phyloP scores from a whole-genome alignment of 2,888 invertebrate genomes.

The Calameuta pallipes region DNA sequence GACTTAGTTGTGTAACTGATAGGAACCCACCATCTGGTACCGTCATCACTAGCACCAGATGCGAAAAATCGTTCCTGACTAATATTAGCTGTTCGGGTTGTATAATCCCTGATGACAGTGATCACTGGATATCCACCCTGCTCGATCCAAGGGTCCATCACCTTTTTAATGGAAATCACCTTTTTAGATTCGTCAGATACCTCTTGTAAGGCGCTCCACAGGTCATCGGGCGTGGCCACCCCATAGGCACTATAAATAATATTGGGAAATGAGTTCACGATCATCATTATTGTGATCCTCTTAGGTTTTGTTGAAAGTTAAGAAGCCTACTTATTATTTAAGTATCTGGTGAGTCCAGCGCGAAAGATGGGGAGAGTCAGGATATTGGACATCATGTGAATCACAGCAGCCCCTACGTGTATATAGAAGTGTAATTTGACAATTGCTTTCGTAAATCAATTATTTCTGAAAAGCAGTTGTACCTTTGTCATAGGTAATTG shows the following conservation, averaged over 20 bases:
- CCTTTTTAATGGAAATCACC: conserved; percentile 33
- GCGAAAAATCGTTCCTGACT: conserved; percentile 62
- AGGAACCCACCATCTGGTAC: conserved; percentile 49
- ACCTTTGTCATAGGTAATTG: conserved; percentile 75
- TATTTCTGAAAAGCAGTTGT: conserved; percentile 17
- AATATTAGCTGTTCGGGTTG: conserved; percentile 63
- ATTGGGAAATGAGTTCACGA: neutral
- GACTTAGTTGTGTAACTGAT: conserved; percentile 41
- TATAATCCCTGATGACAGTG: conserved; percentile 68
- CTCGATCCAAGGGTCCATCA: conserved; percentile 72
- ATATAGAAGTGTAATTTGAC: too few relatives aligned
- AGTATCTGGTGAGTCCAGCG: conserved; percentile 56
- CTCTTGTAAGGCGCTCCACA: conserved; percentile 59
- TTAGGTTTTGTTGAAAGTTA: neutral
- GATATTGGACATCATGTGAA: conserved; percentile 70
- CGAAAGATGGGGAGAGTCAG: conserved; percentile 66
- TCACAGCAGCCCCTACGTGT: conserved; percentile 66
- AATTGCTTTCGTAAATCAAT: too few relatives aligned
- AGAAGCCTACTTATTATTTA: conserved; percentile 49
- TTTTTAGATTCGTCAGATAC: conserved; percentile 16
- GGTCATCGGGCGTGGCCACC: conserved; percentile 67
- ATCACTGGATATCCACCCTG: conserved; percentile 76
- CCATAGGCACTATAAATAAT: conserved; percentile 24
- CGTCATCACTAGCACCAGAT: neutral
- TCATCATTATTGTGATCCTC: too few relatives aligned